Conservation (phyloP, 2,113 vertebrate genomes). For the Eurypyga helias region DNA sequence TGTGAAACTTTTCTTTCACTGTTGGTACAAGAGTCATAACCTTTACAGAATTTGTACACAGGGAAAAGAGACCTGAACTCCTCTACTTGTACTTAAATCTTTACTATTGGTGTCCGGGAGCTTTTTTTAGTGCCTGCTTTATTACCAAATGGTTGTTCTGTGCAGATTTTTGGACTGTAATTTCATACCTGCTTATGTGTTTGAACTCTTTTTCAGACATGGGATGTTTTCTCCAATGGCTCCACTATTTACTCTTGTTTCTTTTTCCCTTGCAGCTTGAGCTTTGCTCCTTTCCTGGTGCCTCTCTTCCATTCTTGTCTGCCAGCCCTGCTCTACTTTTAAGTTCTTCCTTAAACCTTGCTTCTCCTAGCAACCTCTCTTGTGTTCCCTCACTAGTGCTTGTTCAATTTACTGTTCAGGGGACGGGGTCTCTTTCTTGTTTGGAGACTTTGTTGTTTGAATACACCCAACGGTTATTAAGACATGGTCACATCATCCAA, state of each 20-base stretch:
- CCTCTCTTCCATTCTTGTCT: constrained; percentile 25
- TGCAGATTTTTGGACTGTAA: not conserved
- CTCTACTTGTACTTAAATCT: not conserved
- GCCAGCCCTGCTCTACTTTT: constrained; percentile 37
- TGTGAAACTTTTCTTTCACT: not conserved
- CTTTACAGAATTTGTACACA: not conserved
- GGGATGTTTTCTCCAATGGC: not conserved
- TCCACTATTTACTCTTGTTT: not conserved
- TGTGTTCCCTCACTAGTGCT: not conserved
- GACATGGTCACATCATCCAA: not conserved
- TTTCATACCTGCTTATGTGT: not conserved
- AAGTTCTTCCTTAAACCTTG: constrained; percentile 47
- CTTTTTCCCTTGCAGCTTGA: not conserved
- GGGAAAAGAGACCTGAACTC: not conserved
- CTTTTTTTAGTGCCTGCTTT: not conserved
- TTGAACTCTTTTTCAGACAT: not conserved
- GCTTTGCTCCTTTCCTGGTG: constrained; percentile 22
- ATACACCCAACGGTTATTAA: constrained; percentile 30
- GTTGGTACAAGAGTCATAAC: not conserved
- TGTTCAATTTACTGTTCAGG: constrained; percentile 20
- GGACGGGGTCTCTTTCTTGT: not conserved
- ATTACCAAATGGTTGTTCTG: not conserved
- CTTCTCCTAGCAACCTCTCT: constrained; percentile 56
- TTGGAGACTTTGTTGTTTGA: constrained; percentile 43
- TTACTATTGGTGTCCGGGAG: not conserved